These are phyloP conservation scores for Rallus limicola DNA, from an alignment of 2,113 vertebrate species.

Conservation along the genomic window DNA sequence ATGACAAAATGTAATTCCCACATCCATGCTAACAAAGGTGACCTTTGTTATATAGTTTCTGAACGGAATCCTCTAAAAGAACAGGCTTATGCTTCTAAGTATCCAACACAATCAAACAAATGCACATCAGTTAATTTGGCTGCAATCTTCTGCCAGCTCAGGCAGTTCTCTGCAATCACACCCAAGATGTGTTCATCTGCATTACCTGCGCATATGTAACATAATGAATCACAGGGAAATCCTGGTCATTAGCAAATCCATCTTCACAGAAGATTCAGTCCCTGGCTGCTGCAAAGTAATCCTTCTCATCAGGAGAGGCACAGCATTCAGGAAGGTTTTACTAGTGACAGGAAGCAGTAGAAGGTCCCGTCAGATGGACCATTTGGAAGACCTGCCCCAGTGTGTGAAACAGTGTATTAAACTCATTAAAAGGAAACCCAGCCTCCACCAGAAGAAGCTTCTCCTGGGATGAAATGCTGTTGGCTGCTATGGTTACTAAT, in stretches of 20 bases:
- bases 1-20: neutral
- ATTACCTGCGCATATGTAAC: neutral
- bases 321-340: neutral
- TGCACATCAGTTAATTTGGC: neutral
- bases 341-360: neutral
- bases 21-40: conserved; percentile 3
- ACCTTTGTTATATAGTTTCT: conserved; percentile 4
- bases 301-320: neutral
- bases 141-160: neutral
- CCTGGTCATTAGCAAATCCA: neutral
- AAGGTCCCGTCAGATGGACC: neutral
- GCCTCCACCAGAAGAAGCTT: neutral
- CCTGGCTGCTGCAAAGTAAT: neutral
- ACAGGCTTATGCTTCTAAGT: neutral
- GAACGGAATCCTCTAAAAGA: neutral
- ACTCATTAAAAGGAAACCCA: neutral
- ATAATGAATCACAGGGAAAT: neutral
- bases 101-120: neutral
- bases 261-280: neutral
- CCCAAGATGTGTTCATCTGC: neutral
- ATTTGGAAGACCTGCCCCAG: neutral
- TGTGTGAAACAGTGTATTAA: neutral
- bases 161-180: neutral
- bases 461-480: conserved; percentile 2
- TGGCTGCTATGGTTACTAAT: conserved; percentile 61